Conservation (phyloP, 2,888 invertebrate genomes). For the Apodemia duryi region DNA sequence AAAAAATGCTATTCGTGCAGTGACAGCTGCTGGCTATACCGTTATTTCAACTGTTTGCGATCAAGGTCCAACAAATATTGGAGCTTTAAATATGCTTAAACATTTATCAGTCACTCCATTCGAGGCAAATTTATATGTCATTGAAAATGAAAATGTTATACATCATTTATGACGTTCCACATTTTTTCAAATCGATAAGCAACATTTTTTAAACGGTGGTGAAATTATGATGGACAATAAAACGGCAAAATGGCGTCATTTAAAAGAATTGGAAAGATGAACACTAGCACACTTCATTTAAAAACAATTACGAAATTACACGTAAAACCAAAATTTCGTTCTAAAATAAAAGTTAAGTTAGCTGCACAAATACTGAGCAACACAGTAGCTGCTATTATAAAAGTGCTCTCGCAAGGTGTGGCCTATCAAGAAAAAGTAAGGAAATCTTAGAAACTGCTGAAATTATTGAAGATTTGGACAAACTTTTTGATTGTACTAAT, state of each 20-base stretch:
- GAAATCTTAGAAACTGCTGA: neutral
- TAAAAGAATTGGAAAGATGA: neutral
- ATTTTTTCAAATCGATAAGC: neutral
- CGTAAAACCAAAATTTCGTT: neutral
- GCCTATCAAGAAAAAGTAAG: neutral
- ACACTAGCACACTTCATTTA: neutral
- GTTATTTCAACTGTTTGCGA: too few relatives aligned
- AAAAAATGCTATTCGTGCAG: neutral
- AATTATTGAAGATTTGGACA: neutral
- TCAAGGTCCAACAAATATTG: too few relatives aligned
- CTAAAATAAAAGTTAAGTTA: neutral
- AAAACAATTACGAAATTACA: neutral
- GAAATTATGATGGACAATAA: neutral
- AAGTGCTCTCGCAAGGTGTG: neutral
- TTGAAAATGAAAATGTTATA: neutral
- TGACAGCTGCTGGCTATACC: too few relatives aligned
- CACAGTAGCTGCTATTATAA: neutral
- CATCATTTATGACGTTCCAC: neutral
- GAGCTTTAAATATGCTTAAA: neutral
- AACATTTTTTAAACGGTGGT: neutral
- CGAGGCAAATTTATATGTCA: neutral
- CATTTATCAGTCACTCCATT: neutral
- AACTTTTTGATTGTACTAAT: too few relatives aligned
- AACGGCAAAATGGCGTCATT: constrained; percentile 6
- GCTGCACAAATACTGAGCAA: too few relatives aligned